These are phyloP conservation scores for Etheostoma spectabile DNA, from an alignment of 2,113 vertebrate species.

Conservation along the genomic window DNA sequence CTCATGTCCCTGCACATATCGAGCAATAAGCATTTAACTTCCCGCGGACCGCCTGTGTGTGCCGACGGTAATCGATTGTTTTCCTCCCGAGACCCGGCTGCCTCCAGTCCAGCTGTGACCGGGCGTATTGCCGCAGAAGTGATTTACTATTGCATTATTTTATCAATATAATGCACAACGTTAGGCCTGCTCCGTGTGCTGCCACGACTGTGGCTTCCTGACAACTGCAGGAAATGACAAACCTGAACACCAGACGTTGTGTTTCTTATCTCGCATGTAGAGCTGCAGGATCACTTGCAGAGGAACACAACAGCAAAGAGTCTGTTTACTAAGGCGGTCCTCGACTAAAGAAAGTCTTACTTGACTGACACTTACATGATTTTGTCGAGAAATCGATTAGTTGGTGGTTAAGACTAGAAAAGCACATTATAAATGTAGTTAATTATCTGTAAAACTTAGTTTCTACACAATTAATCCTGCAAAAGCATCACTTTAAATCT, in stretches of 20 bases:
- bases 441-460: no score
- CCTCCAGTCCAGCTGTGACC: slow-evolving; percentile 61
- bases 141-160: slow-evolving; percentile 54
- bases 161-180: slow-evolving; percentile 18
- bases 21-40: slow-evolving; percentile 64
- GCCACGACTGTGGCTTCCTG: not conserved
- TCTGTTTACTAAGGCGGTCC: no score
- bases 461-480: no score
- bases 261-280: not conserved
- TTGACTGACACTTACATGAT: no score
- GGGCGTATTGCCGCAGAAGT: slow-evolving; percentile 27
- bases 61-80: slow-evolving; percentile 60
- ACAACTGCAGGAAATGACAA: slow-evolving; percentile 19
- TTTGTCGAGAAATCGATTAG: no score
- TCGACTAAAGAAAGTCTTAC: no score
- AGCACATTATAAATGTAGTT: no score
- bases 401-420: no score
- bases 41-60: slow-evolving; percentile 56
- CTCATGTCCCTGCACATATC: slow-evolving; percentile 44
- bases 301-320: no score
- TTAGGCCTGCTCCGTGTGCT: not conserved
- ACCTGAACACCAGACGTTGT: not conserved
- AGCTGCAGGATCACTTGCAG: not conserved
- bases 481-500: no score
- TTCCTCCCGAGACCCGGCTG: slow-evolving; percentile 58